phyloP scores from a whole-genome alignment of 2,888 invertebrate genomes.

The Dolichomitus sp. region DNA sequence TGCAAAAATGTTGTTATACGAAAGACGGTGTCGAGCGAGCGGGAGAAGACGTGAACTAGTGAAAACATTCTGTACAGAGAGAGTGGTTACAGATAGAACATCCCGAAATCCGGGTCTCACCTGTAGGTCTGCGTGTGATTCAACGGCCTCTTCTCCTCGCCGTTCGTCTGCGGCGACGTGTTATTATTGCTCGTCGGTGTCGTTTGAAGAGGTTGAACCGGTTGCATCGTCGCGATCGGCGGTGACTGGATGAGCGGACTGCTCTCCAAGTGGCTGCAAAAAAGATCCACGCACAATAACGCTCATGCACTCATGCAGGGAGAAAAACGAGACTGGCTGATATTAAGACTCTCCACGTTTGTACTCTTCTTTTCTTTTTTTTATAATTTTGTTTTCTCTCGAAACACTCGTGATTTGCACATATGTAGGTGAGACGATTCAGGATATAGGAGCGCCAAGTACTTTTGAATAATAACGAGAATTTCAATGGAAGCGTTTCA shows the following conservation, averaged over 20 bases:
- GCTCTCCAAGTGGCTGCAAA: slow-evolving; percentile 81
- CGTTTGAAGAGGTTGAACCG: slow-evolving; percentile 77
- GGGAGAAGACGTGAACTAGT: slow-evolving; percentile 3
- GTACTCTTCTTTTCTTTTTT: not conserved
- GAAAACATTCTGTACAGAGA: slow-evolving; percentile 8
- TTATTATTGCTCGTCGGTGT: slow-evolving; percentile 69
- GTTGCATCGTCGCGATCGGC: slow-evolving; percentile 74
- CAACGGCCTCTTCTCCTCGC: slow-evolving; percentile 90
- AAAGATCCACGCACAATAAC: slow-evolving; percentile 73
- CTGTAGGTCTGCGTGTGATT: slow-evolving; percentile 90
- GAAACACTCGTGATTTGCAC: not conserved
- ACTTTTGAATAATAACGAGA: not conserved
- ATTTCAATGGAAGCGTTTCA: not conserved
- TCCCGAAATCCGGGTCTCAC: slow-evolving; percentile 36
- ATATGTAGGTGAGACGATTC: slow-evolving; percentile 2
- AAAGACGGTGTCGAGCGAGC: slow-evolving; percentile 23
- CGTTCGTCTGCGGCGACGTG: slow-evolving; percentile 85
- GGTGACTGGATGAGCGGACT: slow-evolving; percentile 75
- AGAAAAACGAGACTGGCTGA: slow-evolving; percentile 25
- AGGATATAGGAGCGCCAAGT: slow-evolving; percentile 5
- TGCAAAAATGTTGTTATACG: slow-evolving; percentile 17
- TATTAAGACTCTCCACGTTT: slow-evolving; percentile 21
- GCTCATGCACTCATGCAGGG: slow-evolving; percentile 73
- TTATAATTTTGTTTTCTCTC: slow-evolving; percentile 7
- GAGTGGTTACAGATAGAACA: slow-evolving; percentile 9